Base-by-base conservation (phyloP, 2,797 vertebrate genomes). In the Sphenodon punctatus region DNA sequence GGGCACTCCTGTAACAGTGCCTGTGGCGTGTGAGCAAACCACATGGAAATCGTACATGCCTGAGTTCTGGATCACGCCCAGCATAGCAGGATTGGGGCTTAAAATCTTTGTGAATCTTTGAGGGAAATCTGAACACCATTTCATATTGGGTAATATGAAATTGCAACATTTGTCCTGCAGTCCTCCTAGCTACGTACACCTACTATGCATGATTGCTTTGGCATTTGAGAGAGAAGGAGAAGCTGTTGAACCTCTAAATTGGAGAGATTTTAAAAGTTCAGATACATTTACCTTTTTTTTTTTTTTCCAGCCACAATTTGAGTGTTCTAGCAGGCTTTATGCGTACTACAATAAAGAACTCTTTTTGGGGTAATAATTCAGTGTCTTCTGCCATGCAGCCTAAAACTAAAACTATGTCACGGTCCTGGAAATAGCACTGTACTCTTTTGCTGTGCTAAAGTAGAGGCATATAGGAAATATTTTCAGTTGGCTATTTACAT, bases 211-310 rank as follows among this genome's bases (percentile, higher is more conserved):
- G 78, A 38, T 78, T 80, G 55, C 78, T 75, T 68, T 36, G 65
- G 32, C 86, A 70, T 66, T 86, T 68, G 78, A 51, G 76, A 32
- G 80, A 58, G 32, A 85, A 88, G 82, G 81, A 90, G 92, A 91
- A 91, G 74, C 88, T 86, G 86, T 65, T 86, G 76, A 88, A 80
- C 85, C 78, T 78, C 90, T 76, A n/a, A 88, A 91, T 86, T 92
- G 89, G 89, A 90, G 90, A 55, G 78, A 83, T 88, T 89, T 93
- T 91, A 91, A 91, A 90, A 90, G 90, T 90, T 85, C 90, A 90
- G 90, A 91, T 85, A 75, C 88, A 65, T n/a, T n/a, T n/a, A n/a
- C n/a, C n/a, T n/a, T n/a, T 88, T 91, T 75, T 85, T 91, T 92
- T 91, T 76, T 80, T 92, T 78, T 48, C 77, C 89, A 92, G 89